Evolutionary conservation across 2,113 vertebrate species (phyloP).

Genomic region (Vulpes ferrilata): DNA sequence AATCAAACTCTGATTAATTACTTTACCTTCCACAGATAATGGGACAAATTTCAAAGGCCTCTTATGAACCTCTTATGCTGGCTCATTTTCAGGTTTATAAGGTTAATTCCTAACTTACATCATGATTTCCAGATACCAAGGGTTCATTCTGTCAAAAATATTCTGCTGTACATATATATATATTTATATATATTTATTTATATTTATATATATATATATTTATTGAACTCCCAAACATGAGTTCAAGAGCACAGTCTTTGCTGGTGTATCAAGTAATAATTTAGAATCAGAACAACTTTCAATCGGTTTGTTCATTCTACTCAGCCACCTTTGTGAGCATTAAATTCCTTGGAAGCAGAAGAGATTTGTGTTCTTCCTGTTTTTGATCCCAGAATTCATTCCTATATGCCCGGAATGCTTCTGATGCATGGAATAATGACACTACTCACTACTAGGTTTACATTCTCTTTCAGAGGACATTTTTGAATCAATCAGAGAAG

Average conservation of each 20-base stretch:
- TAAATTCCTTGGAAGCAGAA: neutral
- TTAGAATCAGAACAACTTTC: neutral
- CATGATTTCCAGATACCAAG: neutral
- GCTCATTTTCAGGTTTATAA: constrained; percentile 17
- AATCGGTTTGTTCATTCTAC: neutral
- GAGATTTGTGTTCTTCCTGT: neutral
- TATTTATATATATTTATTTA: neutral
- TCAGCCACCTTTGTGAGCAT: neutral
- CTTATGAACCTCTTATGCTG: neutral
- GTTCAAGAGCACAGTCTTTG: neutral
- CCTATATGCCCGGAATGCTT: neutral
- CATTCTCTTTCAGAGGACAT: neutral
- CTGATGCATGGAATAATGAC: neutral
- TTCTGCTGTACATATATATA: neutral
- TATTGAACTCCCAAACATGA: neutral
- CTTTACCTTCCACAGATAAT: neutral
- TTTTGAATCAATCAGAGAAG: neutral
- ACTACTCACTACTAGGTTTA: neutral
- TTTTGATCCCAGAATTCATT: neutral
- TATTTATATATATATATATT: neutral
- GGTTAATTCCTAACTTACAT: neutral
- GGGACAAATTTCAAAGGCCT: neutral
- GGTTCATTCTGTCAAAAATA: neutral
- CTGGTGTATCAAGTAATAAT: neutral
- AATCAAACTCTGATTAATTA: neutral